These are phyloP conservation scores for Lasiommata megera DNA, from an alignment of 2,888 invertebrate species.

Conservation along the genomic window DNA sequence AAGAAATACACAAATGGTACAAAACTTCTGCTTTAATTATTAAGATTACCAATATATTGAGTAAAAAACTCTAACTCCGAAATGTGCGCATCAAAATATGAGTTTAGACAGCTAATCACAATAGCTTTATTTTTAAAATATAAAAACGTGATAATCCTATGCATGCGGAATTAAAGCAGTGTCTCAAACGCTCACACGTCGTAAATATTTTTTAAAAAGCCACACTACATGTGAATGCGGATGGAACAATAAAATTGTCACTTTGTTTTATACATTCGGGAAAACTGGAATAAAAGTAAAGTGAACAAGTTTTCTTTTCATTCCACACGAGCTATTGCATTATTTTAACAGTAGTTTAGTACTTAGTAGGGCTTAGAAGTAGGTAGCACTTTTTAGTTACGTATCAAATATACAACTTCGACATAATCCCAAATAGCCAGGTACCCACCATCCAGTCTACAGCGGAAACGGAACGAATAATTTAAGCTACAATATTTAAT, in stretches of 20 bases:
- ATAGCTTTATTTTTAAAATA: conserved; percentile 1
- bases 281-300: not conserved
- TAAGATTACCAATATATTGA: no score
- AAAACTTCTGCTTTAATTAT: no score
- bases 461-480: no score
- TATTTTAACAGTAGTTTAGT: not conserved
- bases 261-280: not conserved
- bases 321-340: not conserved
- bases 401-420: no score
- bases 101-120: not conserved
- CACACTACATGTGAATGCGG: not conserved
- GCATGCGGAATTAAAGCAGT: not conserved
- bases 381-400: no score
- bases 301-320: not conserved
- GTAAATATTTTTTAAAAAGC: conserved; percentile 2
- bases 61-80: no score
- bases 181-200: not conserved
- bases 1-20: no score
- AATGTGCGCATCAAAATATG: not conserved
- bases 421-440: no score
- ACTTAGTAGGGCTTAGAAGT: no score
- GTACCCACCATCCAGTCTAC: no score
- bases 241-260: not conserved
- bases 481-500: no score
- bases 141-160: not conserved